Conservation (phyloP, 92 coral and sea anemone species). For the Metridium senile region DNA sequence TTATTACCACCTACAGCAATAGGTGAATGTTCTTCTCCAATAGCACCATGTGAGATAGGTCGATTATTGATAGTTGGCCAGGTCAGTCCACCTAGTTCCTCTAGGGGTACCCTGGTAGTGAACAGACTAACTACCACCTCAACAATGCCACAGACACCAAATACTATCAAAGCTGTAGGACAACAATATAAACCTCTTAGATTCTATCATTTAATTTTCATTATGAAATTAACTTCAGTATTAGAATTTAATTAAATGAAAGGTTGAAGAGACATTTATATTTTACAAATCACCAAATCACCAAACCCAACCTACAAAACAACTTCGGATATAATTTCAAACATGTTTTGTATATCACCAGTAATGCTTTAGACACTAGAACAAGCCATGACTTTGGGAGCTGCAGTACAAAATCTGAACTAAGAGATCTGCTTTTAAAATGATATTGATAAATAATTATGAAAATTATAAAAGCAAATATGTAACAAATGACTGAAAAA, state of each 20-base stretch:
- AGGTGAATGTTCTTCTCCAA: conserved; percentile 50
- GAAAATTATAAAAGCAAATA: neutral
- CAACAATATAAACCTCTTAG: neutral
- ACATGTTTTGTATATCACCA: neutral
- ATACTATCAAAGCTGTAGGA: conserved; percentile 45
- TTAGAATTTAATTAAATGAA: too few relatives aligned
- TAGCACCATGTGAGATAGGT: conserved; percentile 72
- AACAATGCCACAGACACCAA: conserved; percentile 74
- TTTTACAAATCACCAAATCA: too few relatives aligned
- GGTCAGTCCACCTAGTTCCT: conserved; percentile 94
- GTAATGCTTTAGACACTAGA: neutral
- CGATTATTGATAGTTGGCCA: conserved; percentile 89
- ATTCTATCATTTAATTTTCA: too few relatives aligned
- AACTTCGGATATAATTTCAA: neutral
- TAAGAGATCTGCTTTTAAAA: too few relatives aligned
- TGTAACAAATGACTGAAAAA: too few relatives aligned
- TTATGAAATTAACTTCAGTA: too few relatives aligned
- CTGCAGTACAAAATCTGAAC: too few relatives aligned
- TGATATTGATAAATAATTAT: too few relatives aligned
- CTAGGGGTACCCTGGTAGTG: conserved; percentile 80
- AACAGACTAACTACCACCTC: conserved; percentile 83
- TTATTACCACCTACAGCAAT: conserved; percentile 11
- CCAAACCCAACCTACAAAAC: neutral
- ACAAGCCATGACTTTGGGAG: too few relatives aligned
- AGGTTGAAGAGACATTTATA: too few relatives aligned